Base-by-base conservation (phyloP, 2,888 invertebrate species). In the Oscheius onirici region DNA sequence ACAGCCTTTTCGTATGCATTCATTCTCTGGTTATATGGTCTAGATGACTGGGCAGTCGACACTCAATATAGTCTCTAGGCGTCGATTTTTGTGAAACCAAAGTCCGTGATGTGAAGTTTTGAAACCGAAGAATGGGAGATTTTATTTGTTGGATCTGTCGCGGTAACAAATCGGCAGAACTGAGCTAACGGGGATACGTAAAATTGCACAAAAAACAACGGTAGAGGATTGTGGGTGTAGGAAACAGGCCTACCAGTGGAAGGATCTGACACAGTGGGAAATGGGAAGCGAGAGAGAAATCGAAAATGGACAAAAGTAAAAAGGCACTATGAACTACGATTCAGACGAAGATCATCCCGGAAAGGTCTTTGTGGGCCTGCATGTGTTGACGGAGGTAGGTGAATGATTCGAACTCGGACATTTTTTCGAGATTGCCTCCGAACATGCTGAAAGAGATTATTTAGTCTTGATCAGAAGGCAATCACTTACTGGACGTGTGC, bases 341-440 rank as follows among this genome's bases (percentile, higher is more conserved):
- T 44, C 26, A 68, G 46, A 68, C 57, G 46, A 68, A 68, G 57
- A 68, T 46, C 68, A 68, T 68, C 10, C 68, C 68, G 11, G 40
- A 13, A 43, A 68, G 44, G 10, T 57, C 57, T 17, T 10, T 8
- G 20, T 43, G 20, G n/a, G 34, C 52, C 40, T 66, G 41, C 52
- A 66, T 55, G 43, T 57, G 10, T 17, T 46, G 2, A 1, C n/a
- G 8, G 3, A 57, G 24, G 15, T 57, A 15, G n/a, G 24, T 28
- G 55, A 44, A 28, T 2, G 11, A 15, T 28, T 55, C 68, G 40
- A 57, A 68, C 13, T 68, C 57, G 43, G 57, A n/a, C 44, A 57
- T 44, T 0, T 17, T 13, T 2, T 43, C 26, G 11, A 68, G n/a
- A 2, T 22, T 6, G 1, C 1, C 2, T 10, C 34, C 10, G 57